Evolutionary conservation across 92 coral and sea anemone species (phyloP), one percentile per base, ranked within the genome.

Genomic region (Diadumene lineata): DNA sequence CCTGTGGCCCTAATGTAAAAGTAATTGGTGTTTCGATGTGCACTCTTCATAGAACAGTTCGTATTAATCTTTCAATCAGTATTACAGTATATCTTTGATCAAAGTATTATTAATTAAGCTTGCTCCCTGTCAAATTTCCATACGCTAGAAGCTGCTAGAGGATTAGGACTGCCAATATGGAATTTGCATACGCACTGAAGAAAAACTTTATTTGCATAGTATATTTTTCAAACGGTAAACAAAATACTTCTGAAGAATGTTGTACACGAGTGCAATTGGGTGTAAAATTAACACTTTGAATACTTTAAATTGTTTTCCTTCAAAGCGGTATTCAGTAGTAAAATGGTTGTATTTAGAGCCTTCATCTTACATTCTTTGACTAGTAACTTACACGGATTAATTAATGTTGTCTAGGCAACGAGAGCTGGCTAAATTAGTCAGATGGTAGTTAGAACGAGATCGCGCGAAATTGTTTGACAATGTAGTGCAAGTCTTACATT

Each of bases 121-220:
- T 53, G 19, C n/a, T 53, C 18, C 24, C 2, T 53, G 24, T 53
- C 58, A 53, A 16, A 53, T 2, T 23, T 53, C 51, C 17, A 8
- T 11, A 10, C 32, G 26, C 11, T 27, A 9, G 22, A 27, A 6
- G 65, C n/a, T n/a, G n/a, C n/a, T 60, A 9, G 31, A 13, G 46
- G 31, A 50, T 23, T 50, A 17, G 23, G 43, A 50, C 38, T 16
- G 56, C 57, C 61, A 70, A 7, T 10, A 9, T 2, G n/a, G 50
- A 70, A 72, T 72, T 72, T 72, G 77, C 77, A 72, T 72, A 56
- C 50, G 9, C 32, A 56, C n/a, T n/a, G n/a, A 72, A 60, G 77
- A 72, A 31, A 34, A 56, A 9, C 34, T 31, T 10, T 72, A 72
- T 72, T 72, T 72, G 53, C 66, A 26, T 44, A 55, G 31, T 48